Base-by-base conservation (phyloP, 2,797 vertebrate species). In the Enteromius viviparus region DNA sequence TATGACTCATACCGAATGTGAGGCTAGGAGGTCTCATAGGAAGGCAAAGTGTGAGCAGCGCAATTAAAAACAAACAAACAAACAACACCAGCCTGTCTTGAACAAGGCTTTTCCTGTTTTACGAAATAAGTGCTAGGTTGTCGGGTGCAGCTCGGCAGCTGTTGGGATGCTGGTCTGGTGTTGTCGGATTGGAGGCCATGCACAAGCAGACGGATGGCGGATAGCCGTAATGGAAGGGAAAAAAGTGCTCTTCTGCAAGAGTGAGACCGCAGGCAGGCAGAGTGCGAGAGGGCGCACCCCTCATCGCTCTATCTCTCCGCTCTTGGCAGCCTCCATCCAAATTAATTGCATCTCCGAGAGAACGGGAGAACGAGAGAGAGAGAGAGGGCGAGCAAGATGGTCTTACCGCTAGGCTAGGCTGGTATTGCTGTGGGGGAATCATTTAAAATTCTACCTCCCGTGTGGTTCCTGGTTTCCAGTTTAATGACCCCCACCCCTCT, bases 381-480 rank as follows among this genome's bases (percentile, higher is more conserved):
- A 66, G 83, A 85, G 75, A 55, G 92, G 92, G 91, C 85, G 89
- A 78, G 90, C 91, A 92, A 92, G 92, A 89, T 93, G 92, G 90
- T 84, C 91, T 91, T 92, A 83, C 80, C 81, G 80, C 88, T 84
- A 81, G 83, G 92, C 91, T 90, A 81, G 83, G 92, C 91, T 90
- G 91, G 93, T 93, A 91, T 93, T 89, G 93, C 94, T 94, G 93
- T 92, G 93, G 94, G 93, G 91, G 93, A 94, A 92, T 94, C 93
- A 93, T 95, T 95, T 95, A 91, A 95, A 95, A 95, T 95, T 94
- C 94, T 93, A 90, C 93, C 91, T 95, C 94, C 95, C 91, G 92
- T 94, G 94, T 94, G 94, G 92, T 93, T 94, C 92, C 92, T 91
- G 92, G 93, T 95, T 95, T 95, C 93, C 92, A 91, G 92, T 94